Percentiles rank a stretch among this genome's conserved stretches.
Conservation (phyloP, 2,113 vertebrate species). For the Ochotona curzoniae region DNA sequence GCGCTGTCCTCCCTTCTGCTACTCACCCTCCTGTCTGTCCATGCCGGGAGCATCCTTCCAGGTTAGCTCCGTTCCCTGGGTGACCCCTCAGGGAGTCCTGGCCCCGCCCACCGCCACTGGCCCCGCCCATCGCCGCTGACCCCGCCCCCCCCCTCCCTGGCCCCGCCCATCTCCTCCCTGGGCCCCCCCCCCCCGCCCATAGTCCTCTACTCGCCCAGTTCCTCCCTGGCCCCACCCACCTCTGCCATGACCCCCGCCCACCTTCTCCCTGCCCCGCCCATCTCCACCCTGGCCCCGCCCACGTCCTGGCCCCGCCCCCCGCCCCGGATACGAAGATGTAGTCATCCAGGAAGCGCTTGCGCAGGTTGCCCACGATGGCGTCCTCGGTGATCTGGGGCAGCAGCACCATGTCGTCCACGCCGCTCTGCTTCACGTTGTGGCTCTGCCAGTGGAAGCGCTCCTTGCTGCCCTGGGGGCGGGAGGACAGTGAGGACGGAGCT, state of each 20-base stretch:
- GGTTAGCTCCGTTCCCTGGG: no score
- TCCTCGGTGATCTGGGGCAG: constrained; percentile 97
- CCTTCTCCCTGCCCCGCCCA: no score
- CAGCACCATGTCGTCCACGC: constrained; percentile 99
- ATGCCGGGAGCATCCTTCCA: no score
- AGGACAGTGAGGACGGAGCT: no score
- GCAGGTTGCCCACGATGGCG: constrained; percentile 97
- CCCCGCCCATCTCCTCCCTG: no score
- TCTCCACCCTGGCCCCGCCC: fast-evolving
- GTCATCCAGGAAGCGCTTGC: constrained; percentile 97
- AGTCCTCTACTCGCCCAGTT: no score
- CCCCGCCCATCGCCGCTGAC: no score
- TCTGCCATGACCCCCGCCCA: neutral
- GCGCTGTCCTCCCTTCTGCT: no score
- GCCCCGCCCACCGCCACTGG: neutral
- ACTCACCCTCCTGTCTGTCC: no score
- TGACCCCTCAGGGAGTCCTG: no score
- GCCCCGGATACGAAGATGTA: constrained; percentile 97
- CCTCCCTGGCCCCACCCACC: fast-evolving
- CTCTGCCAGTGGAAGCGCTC: constrained; percentile 98
- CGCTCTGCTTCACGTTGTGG: constrained; percentile 98
- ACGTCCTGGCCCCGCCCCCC: fast-evolving
- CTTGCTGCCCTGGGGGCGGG: constrained; percentile 91
- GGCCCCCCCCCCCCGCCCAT: no score
- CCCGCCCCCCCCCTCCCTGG: no score